Percentiles rank a stretch among this genome's conserved stretches.
phyloP scores from a whole-genome alignment of 2,797 vertebrate genomes.

The Siniperca undulata region DNA sequence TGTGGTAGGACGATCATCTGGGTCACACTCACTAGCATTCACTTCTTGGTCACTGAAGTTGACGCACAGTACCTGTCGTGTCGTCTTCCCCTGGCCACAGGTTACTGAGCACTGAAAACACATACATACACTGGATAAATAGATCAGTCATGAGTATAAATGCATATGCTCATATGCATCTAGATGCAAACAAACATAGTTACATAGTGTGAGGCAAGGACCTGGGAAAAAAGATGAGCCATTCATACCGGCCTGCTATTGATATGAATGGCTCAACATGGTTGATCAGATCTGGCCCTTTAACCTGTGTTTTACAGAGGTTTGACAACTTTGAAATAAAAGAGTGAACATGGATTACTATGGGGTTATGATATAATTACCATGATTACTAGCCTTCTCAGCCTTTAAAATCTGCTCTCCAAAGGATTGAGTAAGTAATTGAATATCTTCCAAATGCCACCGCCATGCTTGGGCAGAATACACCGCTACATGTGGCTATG shows the following conservation, averaged over 20 bases:
- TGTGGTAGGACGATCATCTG: slow-evolving; percentile 90
- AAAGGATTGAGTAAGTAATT: not conserved
- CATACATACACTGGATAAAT: slow-evolving; percentile 17
- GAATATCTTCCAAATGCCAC: not conserved
- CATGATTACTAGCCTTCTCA: not conserved
- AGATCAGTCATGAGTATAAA: not conserved
- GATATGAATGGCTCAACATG: not conserved
- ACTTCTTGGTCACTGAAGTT: slow-evolving; percentile 94
- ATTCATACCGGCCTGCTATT: not conserved
- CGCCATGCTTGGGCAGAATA: not conserved
- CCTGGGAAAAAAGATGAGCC: not conserved
- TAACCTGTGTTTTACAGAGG: not conserved
- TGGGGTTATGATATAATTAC: not conserved
- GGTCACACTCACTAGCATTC: slow-evolving; percentile 91
- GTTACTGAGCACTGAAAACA: slow-evolving; percentile 92
- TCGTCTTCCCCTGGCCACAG: slow-evolving; percentile 95
- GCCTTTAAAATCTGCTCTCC: not conserved
- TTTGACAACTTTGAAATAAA: not conserved
- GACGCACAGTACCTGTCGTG: slow-evolving; percentile 93
- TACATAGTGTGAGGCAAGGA: not conserved
- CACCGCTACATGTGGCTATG: not conserved
- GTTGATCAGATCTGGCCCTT: not conserved
- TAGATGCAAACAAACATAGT: not conserved
- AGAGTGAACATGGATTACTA: not conserved
- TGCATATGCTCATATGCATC: not conserved